Evolutionary conservation across 2,888 invertebrate species (phyloP).

Genomic region (Cerastoderma edule): DNA sequence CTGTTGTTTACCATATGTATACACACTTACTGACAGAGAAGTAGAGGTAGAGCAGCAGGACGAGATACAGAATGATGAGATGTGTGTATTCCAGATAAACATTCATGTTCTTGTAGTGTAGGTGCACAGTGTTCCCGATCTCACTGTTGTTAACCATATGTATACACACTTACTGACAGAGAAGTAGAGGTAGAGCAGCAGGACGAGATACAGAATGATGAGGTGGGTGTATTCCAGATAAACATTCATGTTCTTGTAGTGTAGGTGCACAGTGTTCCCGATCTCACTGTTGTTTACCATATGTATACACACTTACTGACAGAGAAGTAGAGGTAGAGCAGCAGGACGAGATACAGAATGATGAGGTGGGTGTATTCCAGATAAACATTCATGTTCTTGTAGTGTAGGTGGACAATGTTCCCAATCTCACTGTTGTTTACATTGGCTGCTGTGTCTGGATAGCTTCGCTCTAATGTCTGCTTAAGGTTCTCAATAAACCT

Average conservation of each 20-base stretch:
- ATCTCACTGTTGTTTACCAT: background rate
- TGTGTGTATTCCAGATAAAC: no score
- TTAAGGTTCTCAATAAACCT: conserved; percentile 88
- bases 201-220: no score
- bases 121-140: no score
- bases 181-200: no score
- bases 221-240: no score
- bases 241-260: no score
- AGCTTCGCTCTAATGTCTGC: conserved; percentile 69
- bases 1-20: no score
- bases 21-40: no score
- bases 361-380: conserved; percentile 89
- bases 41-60: background rate
- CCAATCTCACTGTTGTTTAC: conserved; percentile 73
- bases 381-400: conserved; percentile 88
- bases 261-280: no score
- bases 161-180: no score
- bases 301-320: conserved; percentile 86
- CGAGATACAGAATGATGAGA: background rate
- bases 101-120: no score
- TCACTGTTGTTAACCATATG: no score
- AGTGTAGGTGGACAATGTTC: conserved; percentile 89
- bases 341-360: conserved; percentile 93
- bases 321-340: conserved; percentile 97
- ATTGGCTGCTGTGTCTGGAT: conserved; percentile 71